A percentile compares a stretch with the other conserved stretches of the same genome.
These are phyloP conservation scores for Capitella teleta DNA, from an alignment of 1,140 invertebrate species.

Conservation along the genomic window DNA sequence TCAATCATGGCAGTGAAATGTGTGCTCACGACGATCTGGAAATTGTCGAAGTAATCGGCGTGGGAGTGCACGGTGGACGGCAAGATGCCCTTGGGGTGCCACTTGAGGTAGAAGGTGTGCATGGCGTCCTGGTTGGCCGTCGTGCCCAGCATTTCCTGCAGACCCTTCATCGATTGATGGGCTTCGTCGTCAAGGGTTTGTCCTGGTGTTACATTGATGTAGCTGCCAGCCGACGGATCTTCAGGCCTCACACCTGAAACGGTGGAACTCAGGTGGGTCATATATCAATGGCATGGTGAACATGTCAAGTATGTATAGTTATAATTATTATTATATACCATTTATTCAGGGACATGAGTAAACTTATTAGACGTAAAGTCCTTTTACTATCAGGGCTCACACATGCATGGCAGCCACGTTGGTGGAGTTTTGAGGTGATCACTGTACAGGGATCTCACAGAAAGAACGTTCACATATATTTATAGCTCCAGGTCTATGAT, in stretches of 20 bases:
- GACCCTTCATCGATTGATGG: neutral
- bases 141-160: neutral
- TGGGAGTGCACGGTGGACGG: neutral
- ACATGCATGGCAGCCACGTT: too few relatives aligned
- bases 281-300: too few relatives aligned
- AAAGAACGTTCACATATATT: too few relatives aligned
- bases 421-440: too few relatives aligned
- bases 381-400: too few relatives aligned
- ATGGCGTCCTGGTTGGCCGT: neutral
- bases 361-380: too few relatives aligned
- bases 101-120: neutral
- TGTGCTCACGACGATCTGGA: neutral
- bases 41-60: slow-evolving; percentile 4
- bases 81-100: neutral
- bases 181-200: neutral
- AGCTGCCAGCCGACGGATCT: neutral
- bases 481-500: too few relatives aligned
- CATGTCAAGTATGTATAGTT: too few relatives aligned
- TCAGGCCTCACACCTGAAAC: neutral
- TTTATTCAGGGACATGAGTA: too few relatives aligned
- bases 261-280: too few relatives aligned
- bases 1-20: neutral
- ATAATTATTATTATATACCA: too few relatives aligned
- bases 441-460: too few relatives aligned
- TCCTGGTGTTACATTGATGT: neutral